Evolutionary conservation across 2,113 vertebrate genomes (phyloP).

Genomic region (Chaetops frenatus): DNA sequence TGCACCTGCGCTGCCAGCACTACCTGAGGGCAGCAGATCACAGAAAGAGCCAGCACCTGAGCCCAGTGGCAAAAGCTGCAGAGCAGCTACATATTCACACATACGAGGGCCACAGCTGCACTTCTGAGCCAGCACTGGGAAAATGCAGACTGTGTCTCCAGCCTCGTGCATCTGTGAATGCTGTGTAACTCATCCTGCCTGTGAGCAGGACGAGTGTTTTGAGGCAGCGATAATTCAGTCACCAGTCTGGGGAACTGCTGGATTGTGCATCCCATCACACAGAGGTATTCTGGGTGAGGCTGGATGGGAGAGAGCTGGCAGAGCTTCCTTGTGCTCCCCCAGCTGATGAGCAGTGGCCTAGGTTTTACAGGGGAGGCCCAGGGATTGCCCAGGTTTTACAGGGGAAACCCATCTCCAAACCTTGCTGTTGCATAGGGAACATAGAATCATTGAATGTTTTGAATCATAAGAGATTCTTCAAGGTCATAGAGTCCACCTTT

Average conservation of each 20-base stretch:
- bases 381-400: not conserved
- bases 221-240: not conserved
- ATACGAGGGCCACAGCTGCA: fast-evolving
- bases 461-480: not conserved
- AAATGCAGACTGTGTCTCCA: not conserved
- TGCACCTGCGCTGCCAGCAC: not conserved
- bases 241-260: not conserved
- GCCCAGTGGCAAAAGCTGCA: not conserved
- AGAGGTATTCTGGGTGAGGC: not conserved
- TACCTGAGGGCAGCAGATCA: not conserved
- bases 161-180: fast-evolving
- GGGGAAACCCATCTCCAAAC: not conserved
- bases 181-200: not conserved
- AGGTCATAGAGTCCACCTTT: not conserved
- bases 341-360: fast-evolving
- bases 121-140: not conserved
- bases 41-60: not conserved
- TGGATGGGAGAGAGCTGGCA: not conserved
- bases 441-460: not conserved
- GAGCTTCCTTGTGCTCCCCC: not conserved
- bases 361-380: not conserved
- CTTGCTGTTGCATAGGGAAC: not conserved
- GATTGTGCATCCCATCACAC: not conserved
- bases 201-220: fast-evolving
- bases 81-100: not conserved